Percentiles rank a stretch among this genome's conserved stretches.
phyloP scores from a whole-genome alignment of 1,140 invertebrate species.

The Cydia fagiglandana region DNA sequence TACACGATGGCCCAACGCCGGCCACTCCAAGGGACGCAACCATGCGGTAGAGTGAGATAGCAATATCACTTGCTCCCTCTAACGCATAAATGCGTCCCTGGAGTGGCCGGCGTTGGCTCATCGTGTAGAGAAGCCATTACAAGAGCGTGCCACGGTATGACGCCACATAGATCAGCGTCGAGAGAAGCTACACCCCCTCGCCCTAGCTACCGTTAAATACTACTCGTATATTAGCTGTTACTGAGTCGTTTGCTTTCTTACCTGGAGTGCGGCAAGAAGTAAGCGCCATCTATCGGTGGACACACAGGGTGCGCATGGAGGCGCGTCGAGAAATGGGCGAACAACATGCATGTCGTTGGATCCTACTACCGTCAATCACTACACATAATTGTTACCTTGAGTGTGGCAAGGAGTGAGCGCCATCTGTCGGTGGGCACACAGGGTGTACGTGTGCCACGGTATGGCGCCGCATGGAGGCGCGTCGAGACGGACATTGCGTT shows the following conservation, averaged over 20 bases:
- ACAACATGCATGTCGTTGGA: too few relatives aligned
- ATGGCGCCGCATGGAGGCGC: conserved; percentile 85
- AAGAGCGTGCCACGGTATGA: conserved; percentile 84
- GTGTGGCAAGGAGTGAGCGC: conserved; percentile 85
- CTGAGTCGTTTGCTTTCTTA: conserved; percentile 37
- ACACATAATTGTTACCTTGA: conserved; percentile 76
- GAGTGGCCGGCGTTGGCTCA: too few relatives aligned
- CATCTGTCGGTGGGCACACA: conserved; percentile 69
- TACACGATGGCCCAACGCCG: too few relatives aligned
- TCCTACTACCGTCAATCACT: too few relatives aligned
- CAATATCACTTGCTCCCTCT: too few relatives aligned
- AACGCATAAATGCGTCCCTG: too few relatives aligned
- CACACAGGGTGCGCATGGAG: conserved; percentile 49
- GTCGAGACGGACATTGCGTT: conserved; percentile 86
- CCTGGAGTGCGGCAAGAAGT: conserved; percentile 87
- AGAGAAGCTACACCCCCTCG: too few relatives aligned
- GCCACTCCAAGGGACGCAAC: too few relatives aligned
- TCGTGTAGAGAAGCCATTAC: too few relatives aligned
- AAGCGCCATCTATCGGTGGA: conserved; percentile 69
- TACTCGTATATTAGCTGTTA: too few relatives aligned
- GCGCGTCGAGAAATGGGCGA: conserved; percentile 78
- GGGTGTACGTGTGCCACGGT: conserved; percentile 81
- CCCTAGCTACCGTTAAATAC: too few relatives aligned
- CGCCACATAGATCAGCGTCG: conserved; percentile 76
- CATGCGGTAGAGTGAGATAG: too few relatives aligned